Base-by-base conservation (phyloP, 2,113 vertebrate genomes). In the Anguilla japonica region DNA sequence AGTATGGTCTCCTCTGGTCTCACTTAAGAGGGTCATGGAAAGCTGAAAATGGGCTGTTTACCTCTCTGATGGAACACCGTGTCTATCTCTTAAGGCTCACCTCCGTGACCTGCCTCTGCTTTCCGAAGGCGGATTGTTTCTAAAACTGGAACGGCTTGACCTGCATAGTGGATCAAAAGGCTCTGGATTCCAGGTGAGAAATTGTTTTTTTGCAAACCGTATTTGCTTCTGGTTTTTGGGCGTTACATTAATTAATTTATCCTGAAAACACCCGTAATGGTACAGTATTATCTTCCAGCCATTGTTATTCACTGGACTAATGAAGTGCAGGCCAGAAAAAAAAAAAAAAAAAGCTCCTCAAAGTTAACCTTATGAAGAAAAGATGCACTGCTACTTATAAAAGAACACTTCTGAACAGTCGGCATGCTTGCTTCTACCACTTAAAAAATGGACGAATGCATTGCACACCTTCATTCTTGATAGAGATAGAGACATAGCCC, bases 21-120 rank as follows among this genome's bases (percentile, higher is more conserved):
- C 41, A 34, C 67, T 84, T 67, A 75, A 46, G 20, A 78, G 63
- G 43, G 67, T 53, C 84, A 79, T 20, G 13, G n/a, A 79, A 41
- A 78, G 67, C 2, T n/a, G 63, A 7, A n/a, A 67, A 22, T 14
- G 78, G 71, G 50, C 53, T 34, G 34, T 53, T 60, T 79, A 16
- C 75, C n/a, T 26, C 78, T 79, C 84, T 29, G n/a, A 40, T 43
- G 84, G 41, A 78, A 26, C 29, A 81, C 50, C 41, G 29, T 5
- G 53, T 34, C 41, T 78, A 50, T 79, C 84, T 80, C 84, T 43
- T 16, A 11, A 22, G 84, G 39, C 34, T 6, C 8, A 14, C 8
- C 40, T 53, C n/a, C 26, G 15, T 85, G 84, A 85, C 84, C 84
- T n/a, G 34, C n/a, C 71, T 46, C 18, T 41, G 75, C 84, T 81